Evolutionary conservation across 2,888 invertebrate genomes (phyloP).

Genomic region (Noctua janthina): DNA sequence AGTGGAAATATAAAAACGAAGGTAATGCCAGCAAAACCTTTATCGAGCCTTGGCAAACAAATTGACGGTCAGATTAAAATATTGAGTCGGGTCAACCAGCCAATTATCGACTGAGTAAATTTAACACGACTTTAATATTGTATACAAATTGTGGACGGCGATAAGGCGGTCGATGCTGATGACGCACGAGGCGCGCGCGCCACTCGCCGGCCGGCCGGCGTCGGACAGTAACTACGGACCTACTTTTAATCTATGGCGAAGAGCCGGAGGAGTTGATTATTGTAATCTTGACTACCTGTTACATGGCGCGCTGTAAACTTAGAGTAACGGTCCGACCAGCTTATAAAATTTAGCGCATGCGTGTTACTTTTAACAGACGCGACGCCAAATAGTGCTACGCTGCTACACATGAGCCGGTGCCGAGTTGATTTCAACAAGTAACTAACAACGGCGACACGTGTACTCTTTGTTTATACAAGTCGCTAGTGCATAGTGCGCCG

Average conservation of each 20-base stretch:
- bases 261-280: constrained; percentile 69
- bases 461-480: constrained; percentile 69
- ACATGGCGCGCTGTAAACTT: constrained; percentile 69
- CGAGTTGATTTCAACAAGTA: constrained; percentile 56
- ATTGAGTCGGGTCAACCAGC: constrained; percentile 69
- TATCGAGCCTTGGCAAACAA: constrained; percentile 71
- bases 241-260: constrained; percentile 62
- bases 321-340: constrained; percentile 75
- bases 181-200: constrained; percentile 63
- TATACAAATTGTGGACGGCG: constrained; percentile 66
- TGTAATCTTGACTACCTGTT: constrained; percentile 75
- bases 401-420: constrained; percentile 66
- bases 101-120: constrained; percentile 71
- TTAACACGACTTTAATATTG: constrained; percentile 64
- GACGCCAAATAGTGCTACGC: constrained; percentile 69
- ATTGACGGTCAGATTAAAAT: constrained; percentile 73
- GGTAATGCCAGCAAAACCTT: constrained; percentile 58
- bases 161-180: constrained; percentile 67
- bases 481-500: constrained; percentile 44
- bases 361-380: constrained; percentile 58
- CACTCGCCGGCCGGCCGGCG: constrained; percentile 49
- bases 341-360: constrained; percentile 75
- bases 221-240: constrained; percentile 44
- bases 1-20: constrained; percentile 52
- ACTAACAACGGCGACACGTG: constrained; percentile 65